Base-by-base conservation (phyloP, 35 echinoderm and acorn worm genomes). In the Lytechinus variegatus region DNA sequence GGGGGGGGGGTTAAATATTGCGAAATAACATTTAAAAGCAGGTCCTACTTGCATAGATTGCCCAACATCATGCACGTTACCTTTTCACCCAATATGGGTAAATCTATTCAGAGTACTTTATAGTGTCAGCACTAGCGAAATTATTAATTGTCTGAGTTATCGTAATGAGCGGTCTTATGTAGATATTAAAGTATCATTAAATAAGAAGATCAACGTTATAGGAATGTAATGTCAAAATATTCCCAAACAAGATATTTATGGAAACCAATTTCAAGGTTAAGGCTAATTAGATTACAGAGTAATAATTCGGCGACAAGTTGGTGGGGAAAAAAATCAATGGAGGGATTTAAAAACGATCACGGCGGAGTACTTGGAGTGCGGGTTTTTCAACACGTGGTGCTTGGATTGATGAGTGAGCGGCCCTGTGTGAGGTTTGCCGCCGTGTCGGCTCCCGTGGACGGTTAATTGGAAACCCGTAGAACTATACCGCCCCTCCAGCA, bases 311-410 rank as follows among this genome's bases (percentile, higher is more conserved):
- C 88, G 88, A 90, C 88, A 90, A 90, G 52, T 90, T 52, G 88
- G 52, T 4, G 44, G 88, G 52, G 14, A 16, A 90, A 90, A 90
- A 90, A 52, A 90, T 44, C 88, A 52, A 90, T 44, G 21, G 88
- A 5, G 4, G 29, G 88, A 44, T 54, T 44, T 90, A 90, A 54
- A 44, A 44, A 52, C 52, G 88, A 90, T 90, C 88, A 90, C 28
- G 13, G 52, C 6, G 10, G 29, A 90, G 52, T 90, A 6, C 16
- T 90, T 44, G 52, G 19, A 90, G 88, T 28, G 4, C 28, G 4
- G 88, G n/a, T 19, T 90, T 88, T 90, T 90, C 88, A 90, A 90
- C 88, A 90, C 88, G 88, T 90, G 88, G 88, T 90, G 28, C 9
- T 52, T 90, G 88, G 52, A 54, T 90, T 90, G 88, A 12, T 90